Evolutionary conservation across 2,113 vertebrate species (phyloP).

Genomic region (Girardinichthys multiradiatus): DNA sequence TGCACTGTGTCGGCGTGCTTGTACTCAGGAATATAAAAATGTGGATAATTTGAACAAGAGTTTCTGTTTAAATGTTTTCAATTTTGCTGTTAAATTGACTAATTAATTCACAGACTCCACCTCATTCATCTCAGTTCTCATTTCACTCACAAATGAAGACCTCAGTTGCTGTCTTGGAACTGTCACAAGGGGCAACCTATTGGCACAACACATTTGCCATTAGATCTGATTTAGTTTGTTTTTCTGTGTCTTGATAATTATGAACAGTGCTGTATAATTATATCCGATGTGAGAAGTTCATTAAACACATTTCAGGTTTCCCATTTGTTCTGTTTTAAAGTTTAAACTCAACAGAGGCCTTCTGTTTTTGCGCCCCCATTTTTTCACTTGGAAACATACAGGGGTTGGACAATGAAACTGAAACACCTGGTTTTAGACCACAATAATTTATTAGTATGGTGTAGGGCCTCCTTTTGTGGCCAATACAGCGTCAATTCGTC

Average conservation of each 20-base stretch:
- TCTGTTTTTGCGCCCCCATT: no score
- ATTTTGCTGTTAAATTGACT: conserved; percentile 38
- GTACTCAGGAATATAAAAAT: not conserved
- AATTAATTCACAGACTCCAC: conserved; percentile 54
- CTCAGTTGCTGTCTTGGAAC: conserved; percentile 18
- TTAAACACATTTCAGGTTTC: not conserved
- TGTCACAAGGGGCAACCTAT: conserved; percentile 9
- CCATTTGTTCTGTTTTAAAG: not conserved
- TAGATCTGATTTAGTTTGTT: conserved; percentile 34
- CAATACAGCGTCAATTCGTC: no score
- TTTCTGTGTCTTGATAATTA: conserved; percentile 31
- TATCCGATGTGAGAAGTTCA: not conserved
- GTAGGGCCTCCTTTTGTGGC: no score
- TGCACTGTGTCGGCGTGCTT: not conserved
- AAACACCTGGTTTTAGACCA: no score
- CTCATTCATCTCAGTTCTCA: conserved; percentile 47
- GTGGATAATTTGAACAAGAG: conserved; percentile 34
- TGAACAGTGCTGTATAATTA: not conserved
- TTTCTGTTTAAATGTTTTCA: conserved; percentile 47
- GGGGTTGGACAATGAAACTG: no score
- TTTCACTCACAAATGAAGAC: conserved; percentile 36
- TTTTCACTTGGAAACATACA: no score
- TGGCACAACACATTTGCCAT: conserved; percentile 31
- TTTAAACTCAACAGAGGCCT: not conserved
- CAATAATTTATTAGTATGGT: no score